Percentiles rank a stretch among this genome's conserved stretches.
phyloP scores from a whole-genome alignment of 1,140 invertebrate genomes.

The Drosophila sp. region DNA sequence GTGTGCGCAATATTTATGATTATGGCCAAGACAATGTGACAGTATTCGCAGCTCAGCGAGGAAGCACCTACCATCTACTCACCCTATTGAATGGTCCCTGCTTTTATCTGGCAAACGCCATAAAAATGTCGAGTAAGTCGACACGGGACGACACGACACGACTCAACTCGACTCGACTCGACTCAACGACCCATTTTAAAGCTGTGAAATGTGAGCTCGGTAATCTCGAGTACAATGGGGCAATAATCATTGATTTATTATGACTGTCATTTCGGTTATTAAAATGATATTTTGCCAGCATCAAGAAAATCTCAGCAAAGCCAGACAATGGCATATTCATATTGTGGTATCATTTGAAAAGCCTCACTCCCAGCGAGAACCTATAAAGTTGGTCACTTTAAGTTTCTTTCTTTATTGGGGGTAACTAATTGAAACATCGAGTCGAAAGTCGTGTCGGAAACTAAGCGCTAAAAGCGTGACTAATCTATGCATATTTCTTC shows the following conservation, averaged over 20 bases:
- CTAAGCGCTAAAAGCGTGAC: conserved; percentile 78
- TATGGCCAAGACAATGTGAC: conserved; percentile 58
- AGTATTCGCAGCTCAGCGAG: conserved; percentile 65
- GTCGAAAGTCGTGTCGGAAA: conserved; percentile 52
- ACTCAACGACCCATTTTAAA: conserved; percentile 73
- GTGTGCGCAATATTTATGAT: conserved; percentile 69
- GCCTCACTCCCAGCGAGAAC: no score
- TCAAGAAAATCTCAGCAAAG: neutral
- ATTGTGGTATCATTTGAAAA: neutral
- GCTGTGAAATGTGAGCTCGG: conserved; percentile 40
- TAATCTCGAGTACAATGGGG: conserved; percentile 59
- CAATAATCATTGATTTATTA: conserved; percentile 83
- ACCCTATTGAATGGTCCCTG: conserved; percentile 1
- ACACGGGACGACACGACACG: no score
- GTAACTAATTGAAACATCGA: conserved; percentile 73
- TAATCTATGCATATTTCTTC: conserved; percentile 78
- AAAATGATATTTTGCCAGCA: conserved; percentile 62
- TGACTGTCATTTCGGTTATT: conserved; percentile 75
- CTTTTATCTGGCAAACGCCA: conserved; percentile 70
- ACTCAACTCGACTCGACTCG: no score
- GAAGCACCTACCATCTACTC: neutral
- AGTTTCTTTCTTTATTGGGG: conserved; percentile 40
- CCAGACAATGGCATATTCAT: conserved; percentile 26
- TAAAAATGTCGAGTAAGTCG: conserved; percentile 62
- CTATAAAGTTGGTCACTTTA: neutral